A percentile compares a stretch with the other conserved stretches of the same genome.
Conservation (phyloP, 2,113 vertebrate species). For the Haemorhous mexicanus region DNA sequence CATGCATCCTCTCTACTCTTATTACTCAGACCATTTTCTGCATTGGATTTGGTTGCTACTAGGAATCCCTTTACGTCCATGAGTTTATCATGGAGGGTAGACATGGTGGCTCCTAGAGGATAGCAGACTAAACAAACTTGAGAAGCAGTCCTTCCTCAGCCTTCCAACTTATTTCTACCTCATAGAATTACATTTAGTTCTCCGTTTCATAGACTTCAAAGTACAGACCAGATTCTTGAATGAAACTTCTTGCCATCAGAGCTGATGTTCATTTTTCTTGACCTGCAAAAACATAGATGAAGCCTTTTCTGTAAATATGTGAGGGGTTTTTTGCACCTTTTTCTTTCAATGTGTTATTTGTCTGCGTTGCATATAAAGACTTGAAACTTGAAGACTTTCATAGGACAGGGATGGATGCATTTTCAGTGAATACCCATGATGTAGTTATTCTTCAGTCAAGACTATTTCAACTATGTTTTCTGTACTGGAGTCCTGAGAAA, state of each 20-base stretch:
- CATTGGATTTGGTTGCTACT: background rate
- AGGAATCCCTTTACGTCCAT: background rate
- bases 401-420: fast-evolving
- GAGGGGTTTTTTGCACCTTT: fast-evolving
- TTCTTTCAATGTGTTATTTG: background rate
- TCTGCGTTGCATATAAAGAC: background rate
- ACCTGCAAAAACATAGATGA: background rate
- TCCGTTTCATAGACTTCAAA: background rate
- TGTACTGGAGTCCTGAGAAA: background rate
- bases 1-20: background rate
- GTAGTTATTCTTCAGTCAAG: background rate
- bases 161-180: background rate
- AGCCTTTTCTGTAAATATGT: background rate
- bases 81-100: background rate
- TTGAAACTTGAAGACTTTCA: background rate
- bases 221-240: background rate
- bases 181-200: background rate
- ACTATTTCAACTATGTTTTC: background rate
- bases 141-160: background rate
- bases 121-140: background rate
- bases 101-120: background rate
- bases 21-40: background rate
- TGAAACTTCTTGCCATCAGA: background rate
- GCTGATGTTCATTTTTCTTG: background rate
- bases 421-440: background rate